Evolutionary conservation across 2,888 invertebrate genomes (phyloP), one percentile per base, ranked within the genome.

Genomic region (Athripsodes cinereus): DNA sequence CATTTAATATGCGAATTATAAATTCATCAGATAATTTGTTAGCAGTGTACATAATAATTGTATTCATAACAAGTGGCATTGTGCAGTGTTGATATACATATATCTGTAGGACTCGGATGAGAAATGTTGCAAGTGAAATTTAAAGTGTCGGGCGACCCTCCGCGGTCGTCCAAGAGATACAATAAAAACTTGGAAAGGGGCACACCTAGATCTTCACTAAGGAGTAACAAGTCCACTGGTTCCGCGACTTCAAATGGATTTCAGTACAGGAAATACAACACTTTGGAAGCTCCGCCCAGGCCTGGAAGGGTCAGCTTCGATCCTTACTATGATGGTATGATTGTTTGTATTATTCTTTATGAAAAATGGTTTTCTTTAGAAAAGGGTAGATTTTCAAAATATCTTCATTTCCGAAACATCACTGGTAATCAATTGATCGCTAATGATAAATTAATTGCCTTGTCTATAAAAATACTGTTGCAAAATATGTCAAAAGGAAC

Each of bases 131-230:
- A 79, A 71, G 69, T 79, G 57, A 79, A 73, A 64, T 66, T 79
- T 60, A 78, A 76, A 67, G 78, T 79, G 58, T 74, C 76, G 40
- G 77, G 78, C 40, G 79, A 78, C 61, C 75, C 77, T 63, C 52
- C 52, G 11, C 53, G 55, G 22, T 75, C 78, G 53, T 47, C 31
- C n/a, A 35, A 52, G 22, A 53, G 52, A 26, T 31, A 47, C 18
- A 46, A 51, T 31, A 34, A 34, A 11, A 20, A 8, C 20, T 11
- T 19, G 47, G 21, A 21, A 20, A 18, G 20, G 6, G 47, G 47
- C 10, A n/a, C 21, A 6, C 20, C 20, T 10, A 47, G 47, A 16
- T 11, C 53, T 13, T 19, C 35, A 8, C 18, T 21, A 2, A 8
- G 44, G 18, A 22, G 20, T 22, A 44, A 16, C 31, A 52, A n/a